Percentiles rank a stretch among this genome's conserved stretches.
phyloP scores from a whole-genome alignment of 2,888 invertebrate species.

The Catocala fraxini region DNA sequence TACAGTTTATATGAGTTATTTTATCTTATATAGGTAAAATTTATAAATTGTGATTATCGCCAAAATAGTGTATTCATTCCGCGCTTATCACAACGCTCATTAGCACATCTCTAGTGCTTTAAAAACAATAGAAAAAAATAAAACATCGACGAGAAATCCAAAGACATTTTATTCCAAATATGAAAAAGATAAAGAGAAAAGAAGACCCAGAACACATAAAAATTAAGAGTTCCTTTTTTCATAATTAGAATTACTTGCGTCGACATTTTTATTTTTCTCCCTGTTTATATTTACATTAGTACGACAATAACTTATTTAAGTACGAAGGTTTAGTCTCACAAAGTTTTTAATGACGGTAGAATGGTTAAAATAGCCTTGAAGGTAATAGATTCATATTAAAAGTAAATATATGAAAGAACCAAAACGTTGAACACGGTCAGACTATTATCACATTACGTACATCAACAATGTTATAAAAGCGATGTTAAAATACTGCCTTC shows the following conservation, averaged over 20 bases:
- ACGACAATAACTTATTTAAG: conserved; percentile 51
- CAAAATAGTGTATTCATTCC: conserved; percentile 11
- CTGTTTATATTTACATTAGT: conserved; percentile 67
- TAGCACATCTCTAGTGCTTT: conserved; percentile 39
- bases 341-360: conserved; percentile 33
- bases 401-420: conserved; percentile 1
- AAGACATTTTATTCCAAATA: conserved; percentile 13
- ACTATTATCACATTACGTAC: conserved; percentile 61
- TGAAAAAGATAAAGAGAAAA: background rate
- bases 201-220: background rate
- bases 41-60: no score
- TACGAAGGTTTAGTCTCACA: conserved; percentile 50
- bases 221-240: background rate
- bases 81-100: conserved; percentile 21
- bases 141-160: conserved; percentile 27
- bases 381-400: conserved; percentile 15
- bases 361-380: conserved; percentile 26
- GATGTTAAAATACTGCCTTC: conserved; percentile 46
- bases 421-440: conserved; percentile 31
- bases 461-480: conserved; percentile 56
- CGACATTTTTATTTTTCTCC: conserved; percentile 35
- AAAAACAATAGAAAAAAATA: conserved; percentile 20
- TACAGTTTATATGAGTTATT: no score
- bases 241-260: conserved; percentile 12
- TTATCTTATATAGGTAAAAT: no score